Evolutionary conservation across 2,113 vertebrate genomes (phyloP).

Genomic region (Nansenia antarctica): DNA sequence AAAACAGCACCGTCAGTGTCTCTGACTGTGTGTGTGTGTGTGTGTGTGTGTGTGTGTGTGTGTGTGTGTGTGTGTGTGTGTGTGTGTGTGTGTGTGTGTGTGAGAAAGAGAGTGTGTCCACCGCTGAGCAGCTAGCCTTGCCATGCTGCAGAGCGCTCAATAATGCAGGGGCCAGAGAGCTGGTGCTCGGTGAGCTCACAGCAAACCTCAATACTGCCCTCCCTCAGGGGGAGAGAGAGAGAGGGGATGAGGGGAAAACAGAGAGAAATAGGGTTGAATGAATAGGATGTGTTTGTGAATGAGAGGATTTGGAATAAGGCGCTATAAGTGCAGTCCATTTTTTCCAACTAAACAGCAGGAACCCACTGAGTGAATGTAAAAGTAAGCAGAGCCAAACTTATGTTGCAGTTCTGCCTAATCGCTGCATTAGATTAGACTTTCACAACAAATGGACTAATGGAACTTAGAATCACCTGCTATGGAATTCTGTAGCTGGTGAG

Average conservation of each 20-base stretch:
- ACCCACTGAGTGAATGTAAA: conserved; percentile 2
- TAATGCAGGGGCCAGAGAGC: conserved; percentile 63
- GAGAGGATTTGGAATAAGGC: too few relatives aligned
- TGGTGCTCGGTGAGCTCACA: conserved; percentile 36
- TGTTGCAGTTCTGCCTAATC: conserved; percentile 33
- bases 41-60: too few relatives aligned
- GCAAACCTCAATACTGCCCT: conserved; percentile 33
- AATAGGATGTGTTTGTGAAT: too few relatives aligned
- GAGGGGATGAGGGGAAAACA: background rate
- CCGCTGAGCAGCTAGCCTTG: conserved; percentile 36
- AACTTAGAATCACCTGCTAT: background rate
- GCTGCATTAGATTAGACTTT: conserved; percentile 37
- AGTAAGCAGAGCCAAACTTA: conserved; percentile 11
- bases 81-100: too few relatives aligned
- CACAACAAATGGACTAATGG: conserved; percentile 8
- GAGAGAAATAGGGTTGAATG: background rate
- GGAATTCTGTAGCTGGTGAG: background rate
- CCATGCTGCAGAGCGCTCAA: conserved; percentile 61
- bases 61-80: too few relatives aligned
- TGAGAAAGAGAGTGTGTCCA: too few relatives aligned
- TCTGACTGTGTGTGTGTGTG: too few relatives aligned
- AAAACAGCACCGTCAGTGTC: too few relatives aligned
- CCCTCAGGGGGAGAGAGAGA: conserved; percentile 13
- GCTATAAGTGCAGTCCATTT: too few relatives aligned
- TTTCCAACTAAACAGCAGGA: background rate